These are phyloP conservation scores for Phortica magna DNA, from an alignment of 2,888 invertebrate species.

Conservation along the genomic window DNA sequence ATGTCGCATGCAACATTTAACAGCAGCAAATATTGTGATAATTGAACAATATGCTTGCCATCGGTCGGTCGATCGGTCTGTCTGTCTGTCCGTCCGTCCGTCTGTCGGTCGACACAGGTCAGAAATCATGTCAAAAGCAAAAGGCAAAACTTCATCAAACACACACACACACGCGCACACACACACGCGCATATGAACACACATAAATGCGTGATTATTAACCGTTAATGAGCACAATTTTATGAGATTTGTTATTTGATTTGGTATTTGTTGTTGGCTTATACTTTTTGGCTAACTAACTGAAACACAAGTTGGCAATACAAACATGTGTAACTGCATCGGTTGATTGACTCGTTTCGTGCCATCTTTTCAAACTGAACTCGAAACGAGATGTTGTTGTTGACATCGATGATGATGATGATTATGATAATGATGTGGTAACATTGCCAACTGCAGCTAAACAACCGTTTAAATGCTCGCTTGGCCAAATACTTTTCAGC, in stretches of 20 bases:
- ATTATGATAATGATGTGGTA: constrained; percentile 10
- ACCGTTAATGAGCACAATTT: constrained; percentile 16
- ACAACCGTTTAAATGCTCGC: constrained; percentile 20
- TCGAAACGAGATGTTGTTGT: not conserved
- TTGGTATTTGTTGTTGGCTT: not conserved
- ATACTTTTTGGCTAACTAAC: not conserved
- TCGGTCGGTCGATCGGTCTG: too few relatives aligned
- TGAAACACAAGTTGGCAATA: not conserved
- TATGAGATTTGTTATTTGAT: too few relatives aligned
- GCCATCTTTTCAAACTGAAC: not conserved
- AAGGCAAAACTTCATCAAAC: constrained; percentile 27
- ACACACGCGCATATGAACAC: constrained; percentile 57
- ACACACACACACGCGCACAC: constrained; percentile 56
- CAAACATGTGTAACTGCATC: not conserved
- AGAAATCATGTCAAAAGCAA: constrained; percentile 33
- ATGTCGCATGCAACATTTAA: constrained; percentile 72
- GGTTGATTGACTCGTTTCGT: constrained; percentile 20
- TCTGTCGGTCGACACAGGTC: not conserved
- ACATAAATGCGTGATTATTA: constrained; percentile 6
- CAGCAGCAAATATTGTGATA: constrained; percentile 35
- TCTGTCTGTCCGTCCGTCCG: too few relatives aligned
- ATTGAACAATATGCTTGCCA: not conserved
- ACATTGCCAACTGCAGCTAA: constrained; percentile 15
- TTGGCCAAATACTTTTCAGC: constrained; percentile 20
- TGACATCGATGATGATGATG: not conserved